A percentile compares a stretch with the other conserved stretches of the same genome.
These are phyloP conservation scores for Atherinomorus stipes DNA, from an alignment of 2,113 vertebrate species.

Conservation along the genomic window DNA sequence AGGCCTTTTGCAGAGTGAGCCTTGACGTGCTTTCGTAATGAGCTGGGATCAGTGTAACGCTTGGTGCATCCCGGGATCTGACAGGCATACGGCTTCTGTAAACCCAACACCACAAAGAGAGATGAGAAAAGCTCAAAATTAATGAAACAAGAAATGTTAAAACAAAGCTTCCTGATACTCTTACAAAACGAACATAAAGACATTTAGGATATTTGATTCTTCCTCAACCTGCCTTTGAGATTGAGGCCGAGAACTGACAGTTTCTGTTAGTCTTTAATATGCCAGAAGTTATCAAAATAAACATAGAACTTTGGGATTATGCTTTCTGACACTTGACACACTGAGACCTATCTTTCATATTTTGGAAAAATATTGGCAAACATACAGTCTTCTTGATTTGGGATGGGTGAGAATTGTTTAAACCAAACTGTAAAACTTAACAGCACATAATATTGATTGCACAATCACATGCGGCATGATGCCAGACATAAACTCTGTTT, in stretches of 20 bases:
- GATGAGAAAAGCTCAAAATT: not conserved
- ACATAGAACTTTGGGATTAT: not conserved
- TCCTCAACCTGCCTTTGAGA: too few species aligned
- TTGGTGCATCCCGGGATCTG: slow-evolving; percentile 82
- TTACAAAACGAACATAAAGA: not conserved
- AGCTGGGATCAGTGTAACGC: slow-evolving; percentile 82
- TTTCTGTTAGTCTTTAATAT: too few species aligned
- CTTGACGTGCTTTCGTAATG: slow-evolving; percentile 80
- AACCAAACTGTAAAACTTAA: not conserved
- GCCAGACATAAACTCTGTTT: slow-evolving; percentile 22
- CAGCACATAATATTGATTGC: not conserved
- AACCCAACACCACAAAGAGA: not conserved
- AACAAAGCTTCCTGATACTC: not conserved
- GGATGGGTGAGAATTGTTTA: not conserved
- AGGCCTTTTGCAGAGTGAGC: slow-evolving; percentile 75
- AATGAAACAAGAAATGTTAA: not conserved
- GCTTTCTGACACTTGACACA: not conserved
- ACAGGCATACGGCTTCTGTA: slow-evolving; percentile 81
- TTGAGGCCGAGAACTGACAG: not conserved
- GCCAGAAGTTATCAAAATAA: not conserved
- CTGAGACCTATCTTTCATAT: not conserved
- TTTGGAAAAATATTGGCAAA: not conserved
- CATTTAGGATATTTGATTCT: not conserved
- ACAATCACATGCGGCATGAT: not conserved
- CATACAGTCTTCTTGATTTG: not conserved